Evolutionary conservation across 2,797 vertebrate genomes (phyloP).

Genomic region (Squalus acanthias): DNA sequence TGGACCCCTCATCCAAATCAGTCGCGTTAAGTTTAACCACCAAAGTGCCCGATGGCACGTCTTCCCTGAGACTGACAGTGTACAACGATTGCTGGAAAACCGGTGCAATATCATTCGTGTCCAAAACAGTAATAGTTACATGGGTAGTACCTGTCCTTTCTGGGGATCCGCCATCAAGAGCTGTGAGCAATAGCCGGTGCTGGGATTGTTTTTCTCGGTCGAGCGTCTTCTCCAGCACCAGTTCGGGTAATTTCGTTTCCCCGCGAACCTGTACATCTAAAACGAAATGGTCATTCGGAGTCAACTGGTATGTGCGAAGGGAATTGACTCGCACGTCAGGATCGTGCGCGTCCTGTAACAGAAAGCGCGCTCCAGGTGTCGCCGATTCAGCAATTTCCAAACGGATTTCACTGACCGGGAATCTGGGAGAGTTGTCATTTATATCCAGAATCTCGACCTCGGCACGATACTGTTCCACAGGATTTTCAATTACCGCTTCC

Average conservation of each 20-base stretch:
- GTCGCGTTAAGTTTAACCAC: slow-evolving; percentile 16
- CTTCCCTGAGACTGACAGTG: background rate
- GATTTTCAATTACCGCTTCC: slow-evolving; percentile 55
- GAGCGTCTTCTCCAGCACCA: background rate
- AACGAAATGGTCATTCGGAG: slow-evolving; percentile 49
- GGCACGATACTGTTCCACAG: slow-evolving; percentile 56
- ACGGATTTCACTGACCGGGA: slow-evolving; percentile 25
- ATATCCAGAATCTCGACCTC: slow-evolving; percentile 54
- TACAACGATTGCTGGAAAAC: background rate
- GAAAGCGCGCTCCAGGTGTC: slow-evolving; percentile 45
- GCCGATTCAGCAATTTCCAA: slow-evolving; percentile 49
- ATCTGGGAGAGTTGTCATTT: slow-evolving; percentile 54
- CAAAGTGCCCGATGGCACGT: background rate
- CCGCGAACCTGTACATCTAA: slow-evolving; percentile 13
- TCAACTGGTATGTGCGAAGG: slow-evolving; percentile 48
- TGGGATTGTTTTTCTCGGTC: background rate
- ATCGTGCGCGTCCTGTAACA: slow-evolving; percentile 51
- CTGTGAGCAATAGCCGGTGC: background rate
- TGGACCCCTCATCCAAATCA: background rate
- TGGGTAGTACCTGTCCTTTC: background rate
- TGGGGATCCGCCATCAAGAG: background rate
- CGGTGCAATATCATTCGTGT: background rate
- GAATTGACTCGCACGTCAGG: slow-evolving; percentile 53
- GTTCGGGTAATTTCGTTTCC: background rate
- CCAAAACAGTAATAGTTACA: background rate